A percentile compares a stretch with the other conserved stretches of the same genome.
Evolutionary conservation across 2,888 invertebrate species (phyloP).

Genomic region (Ophioninae sp.): DNA sequence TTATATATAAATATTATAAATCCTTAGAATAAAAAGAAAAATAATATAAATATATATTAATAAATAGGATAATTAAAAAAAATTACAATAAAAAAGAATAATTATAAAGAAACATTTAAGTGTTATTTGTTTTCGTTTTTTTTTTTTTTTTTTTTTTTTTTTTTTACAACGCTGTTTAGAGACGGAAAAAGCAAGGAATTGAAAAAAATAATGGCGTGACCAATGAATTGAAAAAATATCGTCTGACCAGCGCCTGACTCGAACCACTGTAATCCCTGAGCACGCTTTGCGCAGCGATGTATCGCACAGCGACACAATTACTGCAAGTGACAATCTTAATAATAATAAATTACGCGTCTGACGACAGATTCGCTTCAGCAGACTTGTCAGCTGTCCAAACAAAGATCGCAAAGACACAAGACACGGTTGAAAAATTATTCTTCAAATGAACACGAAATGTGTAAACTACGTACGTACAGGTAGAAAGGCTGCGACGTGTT

Average conservation of each 20-base stretch:
- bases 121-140: too few relatives aligned
- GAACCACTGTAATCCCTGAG: constrained; percentile 8
- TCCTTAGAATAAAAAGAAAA: too few relatives aligned
- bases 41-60: too few relatives aligned
- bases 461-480: background rate
- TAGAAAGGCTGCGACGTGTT: background rate
- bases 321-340: background rate
- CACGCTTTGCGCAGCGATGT: background rate
- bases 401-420: constrained; percentile 26
- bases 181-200: background rate
- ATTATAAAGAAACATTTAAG: too few relatives aligned
- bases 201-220: background rate
- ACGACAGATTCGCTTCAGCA: constrained; percentile 22
- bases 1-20: too few relatives aligned
- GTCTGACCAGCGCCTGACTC: constrained; percentile 30
- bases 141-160: background rate
- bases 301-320: background rate
- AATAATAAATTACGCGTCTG: constrained; percentile 21
- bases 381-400: constrained; percentile 53
- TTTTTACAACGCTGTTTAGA: background rate
- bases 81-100: too few relatives aligned
- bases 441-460: background rate
- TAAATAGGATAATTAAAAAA: too few relatives aligned
- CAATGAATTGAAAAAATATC: background rate
- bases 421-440: constrained; percentile 15